Percentiles rank a stretch among this genome's conserved stretches.
phyloP scores from a whole-genome alignment of 2,888 invertebrate species.

The Proisotoma minuta region DNA sequence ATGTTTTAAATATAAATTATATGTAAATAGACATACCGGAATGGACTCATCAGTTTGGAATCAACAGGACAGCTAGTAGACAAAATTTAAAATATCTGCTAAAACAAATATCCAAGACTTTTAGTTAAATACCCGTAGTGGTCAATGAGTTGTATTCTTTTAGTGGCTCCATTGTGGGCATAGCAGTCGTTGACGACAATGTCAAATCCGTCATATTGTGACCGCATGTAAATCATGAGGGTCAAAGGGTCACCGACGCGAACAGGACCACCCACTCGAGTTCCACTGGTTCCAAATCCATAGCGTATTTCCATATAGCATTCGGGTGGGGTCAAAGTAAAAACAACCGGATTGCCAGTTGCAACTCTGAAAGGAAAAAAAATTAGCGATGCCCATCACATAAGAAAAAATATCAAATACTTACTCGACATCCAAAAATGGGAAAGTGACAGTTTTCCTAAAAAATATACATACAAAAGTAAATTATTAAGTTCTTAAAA shows the following conservation, averaged over 20 bases:
- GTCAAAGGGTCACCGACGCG: slow-evolving; percentile 85
- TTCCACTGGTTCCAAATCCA: slow-evolving; percentile 82
- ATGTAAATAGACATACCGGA: too few relatives aligned
- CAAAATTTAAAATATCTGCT: background rate
- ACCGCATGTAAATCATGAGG: slow-evolving; percentile 87
- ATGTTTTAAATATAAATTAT: too few relatives aligned
- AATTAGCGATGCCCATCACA: background rate
- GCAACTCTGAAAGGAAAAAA: slow-evolving; percentile 64
- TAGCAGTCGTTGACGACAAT: slow-evolving; percentile 91
- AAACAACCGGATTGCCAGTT: slow-evolving; percentile 89
- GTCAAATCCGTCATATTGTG: slow-evolving; percentile 91
- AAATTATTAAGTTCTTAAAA: background rate
- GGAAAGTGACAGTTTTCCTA: slow-evolving; percentile 94
- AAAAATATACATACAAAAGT: slow-evolving; percentile 61
- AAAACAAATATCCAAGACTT: background rate
- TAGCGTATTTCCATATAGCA: slow-evolving; percentile 93
- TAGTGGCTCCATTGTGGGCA: slow-evolving; percentile 89
- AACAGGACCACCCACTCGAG: slow-evolving; percentile 80
- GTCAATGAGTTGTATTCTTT: slow-evolving; percentile 84
- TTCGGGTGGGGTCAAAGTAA: slow-evolving; percentile 86
- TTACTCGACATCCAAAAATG: slow-evolving; percentile 90
- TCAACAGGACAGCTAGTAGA: slow-evolving; percentile 75
- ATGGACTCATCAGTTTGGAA: slow-evolving; percentile 84
- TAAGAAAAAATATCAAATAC: slow-evolving; percentile 53
- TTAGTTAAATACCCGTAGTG: slow-evolving; percentile 68